Conservation (phyloP, 2,113 vertebrate genomes). For the Rhynchopsitta pachyrhyncha region DNA sequence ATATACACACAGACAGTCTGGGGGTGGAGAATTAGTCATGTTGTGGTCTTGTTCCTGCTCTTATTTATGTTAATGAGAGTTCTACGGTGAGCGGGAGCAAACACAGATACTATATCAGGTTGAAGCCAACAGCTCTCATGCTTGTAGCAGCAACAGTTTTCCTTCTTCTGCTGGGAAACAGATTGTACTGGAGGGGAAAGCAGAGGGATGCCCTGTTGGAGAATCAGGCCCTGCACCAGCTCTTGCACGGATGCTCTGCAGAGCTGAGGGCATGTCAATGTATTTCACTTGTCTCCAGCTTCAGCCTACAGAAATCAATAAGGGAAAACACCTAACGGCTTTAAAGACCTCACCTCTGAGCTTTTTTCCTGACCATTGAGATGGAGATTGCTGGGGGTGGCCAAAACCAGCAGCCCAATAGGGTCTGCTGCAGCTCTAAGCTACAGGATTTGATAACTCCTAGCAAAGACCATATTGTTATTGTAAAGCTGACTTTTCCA, state of each 20-base stretch:
- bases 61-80: not conserved
- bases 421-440: not conserved
- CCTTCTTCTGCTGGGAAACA: not conserved
- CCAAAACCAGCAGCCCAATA: not conserved
- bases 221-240: not conserved
- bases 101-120: not conserved
- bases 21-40: conserved; percentile 53
- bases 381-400: not conserved
- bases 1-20: conserved; percentile 55
- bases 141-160: not conserved
- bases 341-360: not conserved
- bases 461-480: not conserved
- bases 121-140: not conserved
- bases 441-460: not conserved
- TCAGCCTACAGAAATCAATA: not conserved
- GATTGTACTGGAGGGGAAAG: rapidly evolving
- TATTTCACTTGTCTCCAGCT: not conserved
- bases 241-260: not conserved
- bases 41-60: conserved; percentile 12
- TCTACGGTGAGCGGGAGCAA: not conserved
- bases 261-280: rapidly evolving
- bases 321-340: not conserved
- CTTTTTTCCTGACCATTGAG: not conserved
- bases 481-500: not conserved
- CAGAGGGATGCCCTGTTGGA: not conserved